phyloP scores from a whole-genome alignment of 2,888 invertebrate species.

The Sericinus montela region DNA sequence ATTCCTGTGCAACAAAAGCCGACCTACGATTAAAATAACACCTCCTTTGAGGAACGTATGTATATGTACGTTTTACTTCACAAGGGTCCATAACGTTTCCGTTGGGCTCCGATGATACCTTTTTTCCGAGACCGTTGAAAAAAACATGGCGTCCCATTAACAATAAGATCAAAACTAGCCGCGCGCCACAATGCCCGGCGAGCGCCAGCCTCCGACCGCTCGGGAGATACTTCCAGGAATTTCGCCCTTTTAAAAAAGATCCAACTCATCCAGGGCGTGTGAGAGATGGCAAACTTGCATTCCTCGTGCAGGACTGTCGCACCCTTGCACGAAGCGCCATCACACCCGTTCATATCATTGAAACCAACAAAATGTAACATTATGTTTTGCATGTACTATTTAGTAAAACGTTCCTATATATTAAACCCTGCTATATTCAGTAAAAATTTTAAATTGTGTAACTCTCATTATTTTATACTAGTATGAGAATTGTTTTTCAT shows the following conservation, averaged over 20 bases:
- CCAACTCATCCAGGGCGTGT: slow-evolving; percentile 73
- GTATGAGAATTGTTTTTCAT: no score
- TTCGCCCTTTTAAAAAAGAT: slow-evolving; percentile 69
- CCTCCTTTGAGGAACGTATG: slow-evolving; percentile 76
- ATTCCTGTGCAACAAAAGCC: slow-evolving; percentile 76
- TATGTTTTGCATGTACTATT: background rate
- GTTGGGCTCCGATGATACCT: slow-evolving; percentile 70
- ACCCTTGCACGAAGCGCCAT: slow-evolving; percentile 16
- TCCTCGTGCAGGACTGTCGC: slow-evolving; percentile 38
- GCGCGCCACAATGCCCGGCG: slow-evolving; percentile 70
- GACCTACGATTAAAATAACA: slow-evolving; percentile 77
- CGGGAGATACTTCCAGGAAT: slow-evolving; percentile 69
- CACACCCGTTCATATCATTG: background rate
- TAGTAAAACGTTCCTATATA: no score
- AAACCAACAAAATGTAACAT: background rate
- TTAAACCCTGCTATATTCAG: no score
- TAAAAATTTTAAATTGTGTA: no score
- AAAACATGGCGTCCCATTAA: slow-evolving; percentile 78
- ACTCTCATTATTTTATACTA: no score
- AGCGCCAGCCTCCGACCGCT: slow-evolving; percentile 73
- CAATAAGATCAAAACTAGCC: slow-evolving; percentile 79
- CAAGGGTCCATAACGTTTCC: slow-evolving; percentile 77
- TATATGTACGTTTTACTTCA: slow-evolving; percentile 67
- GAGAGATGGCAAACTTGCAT: slow-evolving; percentile 65
- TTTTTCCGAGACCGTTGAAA: slow-evolving; percentile 69